Evolutionary conservation across 2,888 invertebrate species (phyloP), one percentile per base, ranked within the genome.

Genomic region (Pseudanteris insignis): DNA sequence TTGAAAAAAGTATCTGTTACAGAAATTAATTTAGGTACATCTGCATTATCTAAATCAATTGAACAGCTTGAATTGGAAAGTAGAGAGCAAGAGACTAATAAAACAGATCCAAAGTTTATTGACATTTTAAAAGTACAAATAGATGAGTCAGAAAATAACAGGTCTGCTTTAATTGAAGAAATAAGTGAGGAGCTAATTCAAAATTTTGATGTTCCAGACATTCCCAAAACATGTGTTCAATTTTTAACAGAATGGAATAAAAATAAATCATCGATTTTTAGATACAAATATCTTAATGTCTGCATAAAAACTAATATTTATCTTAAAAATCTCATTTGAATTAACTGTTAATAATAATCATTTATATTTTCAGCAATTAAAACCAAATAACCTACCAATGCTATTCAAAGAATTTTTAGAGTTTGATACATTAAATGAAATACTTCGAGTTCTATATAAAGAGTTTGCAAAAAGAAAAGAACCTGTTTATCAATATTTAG

Each of bases 361-460:
- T n/a, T n/a, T n/a, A n/a, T n/a, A n/a, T n/a, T 73, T 74, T 12
- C 79, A 87, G 87, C 81, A 85, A 73, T 84, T 89, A 68, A 81
- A 84, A 2, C 85, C 87, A 0, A 68, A 75, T 1, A 82, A 82
- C 53, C 81, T 89, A 24, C 85, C 87, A 1, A 76, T 80, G 0
- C 85, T 90, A 64, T 89, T 90, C 75, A 84, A 84, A 71, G 86
- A 88, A 67, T 86, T 88, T 0, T 78, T 90, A 55, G 89, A 90
- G 63, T 86, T 85, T 50, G 81, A 84, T 30, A 81, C 86, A 1
- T 82, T 90, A 2, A 86, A 86, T 2, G 86, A 86, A 28, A 83
- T 89, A 44, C 67, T 90, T 12, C 75, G 76, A 1, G 73, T 83
- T 26, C 73, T 86, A 15, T 80, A 80, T 26, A 76, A 79, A 8